These are phyloP conservation scores for Pseudopodoces humilis DNA, from an alignment of 2,113 vertebrate species.

Conservation along the genomic window DNA sequence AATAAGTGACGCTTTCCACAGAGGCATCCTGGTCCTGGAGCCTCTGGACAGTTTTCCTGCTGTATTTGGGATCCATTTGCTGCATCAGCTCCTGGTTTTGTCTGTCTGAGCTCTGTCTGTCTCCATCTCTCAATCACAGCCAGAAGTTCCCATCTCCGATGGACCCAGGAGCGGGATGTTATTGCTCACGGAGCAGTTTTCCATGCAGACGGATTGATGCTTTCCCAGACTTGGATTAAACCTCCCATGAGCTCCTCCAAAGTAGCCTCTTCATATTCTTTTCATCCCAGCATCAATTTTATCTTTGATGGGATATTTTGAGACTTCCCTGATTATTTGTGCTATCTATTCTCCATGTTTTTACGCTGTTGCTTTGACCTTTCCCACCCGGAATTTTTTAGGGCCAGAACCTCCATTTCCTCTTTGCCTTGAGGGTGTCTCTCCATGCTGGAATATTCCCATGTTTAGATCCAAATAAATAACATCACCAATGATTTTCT, in stretches of 20 bases:
- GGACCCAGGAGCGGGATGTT: not conserved
- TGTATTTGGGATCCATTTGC: not conserved
- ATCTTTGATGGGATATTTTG: not conserved
- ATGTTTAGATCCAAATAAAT: not conserved
- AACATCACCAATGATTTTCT: not conserved
- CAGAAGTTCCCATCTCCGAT: not conserved
- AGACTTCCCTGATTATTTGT: not conserved
- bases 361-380: not conserved
- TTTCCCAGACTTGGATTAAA: not conserved
- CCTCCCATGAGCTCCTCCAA: not conserved
- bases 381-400: not conserved
- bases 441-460: not conserved
- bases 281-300: not conserved
- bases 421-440: not conserved
- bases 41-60: not conserved
- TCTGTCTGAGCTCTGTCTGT: slow-evolving; percentile 7
- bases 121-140: not conserved
- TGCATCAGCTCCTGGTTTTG: not conserved
- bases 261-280: not conserved
- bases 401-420: not conserved
- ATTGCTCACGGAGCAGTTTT: slow-evolving; percentile 48
- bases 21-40: not conserved
- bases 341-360: not conserved
- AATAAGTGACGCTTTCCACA: not conserved
- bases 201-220: slow-evolving; percentile 1